Evolutionary conservation across 2,888 invertebrate genomes (phyloP), one percentile per base, ranked within the genome.

Genomic region (Hoplodrina ambigua): DNA sequence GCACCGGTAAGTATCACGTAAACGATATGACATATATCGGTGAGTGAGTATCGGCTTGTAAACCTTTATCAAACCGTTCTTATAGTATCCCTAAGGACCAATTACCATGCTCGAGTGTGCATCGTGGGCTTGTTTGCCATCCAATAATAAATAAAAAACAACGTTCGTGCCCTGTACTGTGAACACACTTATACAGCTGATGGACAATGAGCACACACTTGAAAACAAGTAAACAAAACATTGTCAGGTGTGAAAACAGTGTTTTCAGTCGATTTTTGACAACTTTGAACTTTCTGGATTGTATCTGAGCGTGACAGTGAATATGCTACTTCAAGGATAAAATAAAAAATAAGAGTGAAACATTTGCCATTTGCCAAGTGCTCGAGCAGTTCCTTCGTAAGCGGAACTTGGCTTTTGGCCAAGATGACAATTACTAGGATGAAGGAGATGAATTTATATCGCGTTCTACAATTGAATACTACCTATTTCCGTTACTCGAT

Each of bases 1-100:
- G 64, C 78, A 46, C 53, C 81, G 4, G 93, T 93, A 75, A 89
- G 92, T 88, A 53, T 25, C 25, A 19, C 41, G 5, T 54, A n/a
- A n/a, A 25, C 15, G 0, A 52, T 56, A 11, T 11, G 11, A 20
- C 13, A 20, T n/a, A 15, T 20, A n/a, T 55, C 30, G 30, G 17
- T 50, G 8, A 13, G 19, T 17, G 5, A 20, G 15, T 30, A 20
- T n/a, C 15, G 15, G 44, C n/a, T 57, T 44, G 30, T 44, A 20
- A 56, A 30, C 56, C 69, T 52, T 20, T 20, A 37, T 7, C 11
- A 33, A 33, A 33, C 33, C 33, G 33, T 33, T 7, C 33, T 33
- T 33, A 33, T 6, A 7, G 7, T 33, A n/a, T 7, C 33, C 33
- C 7, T 30, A 4, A 30, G 7, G 7, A 7, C 33, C 6, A 33